Base-by-base conservation (phyloP, 2,888 invertebrate species). In the Byasa hedistus region DNA sequence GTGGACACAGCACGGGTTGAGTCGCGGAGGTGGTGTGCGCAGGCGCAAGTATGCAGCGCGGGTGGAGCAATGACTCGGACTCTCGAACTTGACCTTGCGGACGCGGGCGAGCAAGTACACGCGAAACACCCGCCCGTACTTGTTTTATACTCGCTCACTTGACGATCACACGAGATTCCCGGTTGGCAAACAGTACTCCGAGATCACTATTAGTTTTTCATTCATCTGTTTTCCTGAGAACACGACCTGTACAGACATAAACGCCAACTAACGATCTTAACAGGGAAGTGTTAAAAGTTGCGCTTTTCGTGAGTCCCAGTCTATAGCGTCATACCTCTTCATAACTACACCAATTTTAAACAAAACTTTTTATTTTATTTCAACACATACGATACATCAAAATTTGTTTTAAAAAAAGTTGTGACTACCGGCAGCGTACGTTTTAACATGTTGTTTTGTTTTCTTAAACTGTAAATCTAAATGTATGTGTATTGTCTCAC, bases 41-140 rank as follows among this genome's bases (percentile, higher is more conserved):
- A n/a, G 52, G 67, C 64, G 60, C 56, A 57, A 23, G 59, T 59
- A 68, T 61, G 69, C 70, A 67, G 57, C 64, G 69, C 69, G 64
- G 63, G 82, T 80, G 78, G 90, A 88, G 90, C 91, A 91, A 90
- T 91, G 90, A 91, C 91, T 91, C 78, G 80, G 82, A 76, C 79
- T 82, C 79, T 85, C 85, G 87, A 85, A 83, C 89, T 87, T 90
- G 90, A 90, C 90, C 90, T 90, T 90, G 89, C 78, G 75, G 76
- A 78, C 76, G 79, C 80, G 79, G 86, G 84, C 80, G 82, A 82
- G 85, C 87, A 85, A 89, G 88, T 90, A 86, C 82, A 86, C 85
- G 89, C 90, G 86, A 88, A 88, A 84, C 83, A 79, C 73, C 79
- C 78, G 78, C 78, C 76, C 80, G 80, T 86, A 87, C 89, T 83